phyloP scores from a whole-genome alignment of 2,113 vertebrate species.

The Cheilinus undulatus region DNA sequence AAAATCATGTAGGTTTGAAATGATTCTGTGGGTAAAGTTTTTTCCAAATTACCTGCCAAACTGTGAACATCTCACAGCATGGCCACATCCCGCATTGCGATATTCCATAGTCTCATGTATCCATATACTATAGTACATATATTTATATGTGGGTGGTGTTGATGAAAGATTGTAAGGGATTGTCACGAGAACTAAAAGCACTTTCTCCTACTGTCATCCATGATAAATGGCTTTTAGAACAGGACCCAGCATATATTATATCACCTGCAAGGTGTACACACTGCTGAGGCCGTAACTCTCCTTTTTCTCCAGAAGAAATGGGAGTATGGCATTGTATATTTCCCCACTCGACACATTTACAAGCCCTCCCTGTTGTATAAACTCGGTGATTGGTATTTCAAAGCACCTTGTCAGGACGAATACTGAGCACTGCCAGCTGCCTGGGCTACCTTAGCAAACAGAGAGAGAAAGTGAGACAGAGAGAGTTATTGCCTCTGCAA shows the following conservation, averaged over 20 bases:
- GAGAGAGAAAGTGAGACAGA: slow-evolving; percentile 46
- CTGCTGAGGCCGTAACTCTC: slow-evolving; percentile 94
- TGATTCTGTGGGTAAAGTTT: slow-evolving; percentile 69
- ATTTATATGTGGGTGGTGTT: slow-evolving; percentile 46
- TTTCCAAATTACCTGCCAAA: slow-evolving; percentile 56
- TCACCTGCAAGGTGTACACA: slow-evolving; percentile 96
- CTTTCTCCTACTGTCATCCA: slow-evolving; percentile 87
- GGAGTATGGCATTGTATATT: slow-evolving; percentile 96
- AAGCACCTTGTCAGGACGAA: slow-evolving; percentile 93
- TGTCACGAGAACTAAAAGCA: slow-evolving; percentile 54
- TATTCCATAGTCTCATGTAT: slow-evolving; percentile 29
- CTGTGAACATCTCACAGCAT: slow-evolving; percentile 49
- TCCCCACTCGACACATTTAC: slow-evolving; percentile 94
- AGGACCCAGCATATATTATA: slow-evolving; percentile 95
- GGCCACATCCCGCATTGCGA: slow-evolving; percentile 19
- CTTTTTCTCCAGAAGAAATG: slow-evolving; percentile 88
- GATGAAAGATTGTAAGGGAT: slow-evolving; percentile 35
- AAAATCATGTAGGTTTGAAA: slow-evolving; percentile 78
- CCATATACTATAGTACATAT: slow-evolving; percentile 32
- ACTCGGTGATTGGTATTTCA: slow-evolving; percentile 98
- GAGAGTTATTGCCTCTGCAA: slow-evolving; percentile 86
- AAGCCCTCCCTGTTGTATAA: slow-evolving; percentile 96
- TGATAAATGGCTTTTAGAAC: slow-evolving; percentile 93
- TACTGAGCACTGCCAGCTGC: slow-evolving; percentile 92
- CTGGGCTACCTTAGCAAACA: slow-evolving; percentile 77